Percentiles rank a stretch among this genome's conserved stretches.
Evolutionary conservation across 2,113 vertebrate genomes (phyloP).

Genomic region (Chascanopsetta lugubris): DNA sequence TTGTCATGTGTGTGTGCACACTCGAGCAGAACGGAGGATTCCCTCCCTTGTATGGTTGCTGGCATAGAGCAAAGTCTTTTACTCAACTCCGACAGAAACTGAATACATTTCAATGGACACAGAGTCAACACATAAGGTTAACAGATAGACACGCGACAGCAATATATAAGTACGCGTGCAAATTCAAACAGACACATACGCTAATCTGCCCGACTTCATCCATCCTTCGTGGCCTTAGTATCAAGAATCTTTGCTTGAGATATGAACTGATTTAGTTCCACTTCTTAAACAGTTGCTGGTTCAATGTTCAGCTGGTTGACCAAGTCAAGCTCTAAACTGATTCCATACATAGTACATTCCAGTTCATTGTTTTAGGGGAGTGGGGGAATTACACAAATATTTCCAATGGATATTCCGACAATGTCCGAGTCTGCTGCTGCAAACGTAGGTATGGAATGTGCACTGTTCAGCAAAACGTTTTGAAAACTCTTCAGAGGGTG

Average conservation of each 20-base stretch:
- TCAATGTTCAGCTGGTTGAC: too few relatives aligned
- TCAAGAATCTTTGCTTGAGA: neutral
- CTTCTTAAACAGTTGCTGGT: too few relatives aligned
- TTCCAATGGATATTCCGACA: too few relatives aligned
- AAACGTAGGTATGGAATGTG: too few relatives aligned
- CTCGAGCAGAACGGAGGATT: constrained; percentile 52
- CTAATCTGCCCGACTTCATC: neutral
- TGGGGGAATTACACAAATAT: too few relatives aligned
- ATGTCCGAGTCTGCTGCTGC: too few relatives aligned
- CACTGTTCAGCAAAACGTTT: too few relatives aligned
- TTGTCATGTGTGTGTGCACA: constrained; percentile 1
- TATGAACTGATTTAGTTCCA: too few relatives aligned
- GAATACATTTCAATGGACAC: constrained; percentile 23
- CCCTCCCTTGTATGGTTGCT: constrained; percentile 54
- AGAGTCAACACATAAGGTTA: constrained; percentile 9
- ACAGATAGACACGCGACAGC: neutral
- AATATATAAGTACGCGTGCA: constrained; percentile 11
- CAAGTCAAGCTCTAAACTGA: too few relatives aligned
- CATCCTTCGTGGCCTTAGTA: neutral
- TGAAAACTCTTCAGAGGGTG: too few relatives aligned
- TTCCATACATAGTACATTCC: too few relatives aligned
- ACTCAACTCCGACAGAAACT: constrained; percentile 46
- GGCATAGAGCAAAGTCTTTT: constrained; percentile 43
- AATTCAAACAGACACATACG: constrained; percentile 16
- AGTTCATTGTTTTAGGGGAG: too few relatives aligned